Conservation (phyloP, 2,888 invertebrate genomes). For the Embidobia sp. region DNA sequence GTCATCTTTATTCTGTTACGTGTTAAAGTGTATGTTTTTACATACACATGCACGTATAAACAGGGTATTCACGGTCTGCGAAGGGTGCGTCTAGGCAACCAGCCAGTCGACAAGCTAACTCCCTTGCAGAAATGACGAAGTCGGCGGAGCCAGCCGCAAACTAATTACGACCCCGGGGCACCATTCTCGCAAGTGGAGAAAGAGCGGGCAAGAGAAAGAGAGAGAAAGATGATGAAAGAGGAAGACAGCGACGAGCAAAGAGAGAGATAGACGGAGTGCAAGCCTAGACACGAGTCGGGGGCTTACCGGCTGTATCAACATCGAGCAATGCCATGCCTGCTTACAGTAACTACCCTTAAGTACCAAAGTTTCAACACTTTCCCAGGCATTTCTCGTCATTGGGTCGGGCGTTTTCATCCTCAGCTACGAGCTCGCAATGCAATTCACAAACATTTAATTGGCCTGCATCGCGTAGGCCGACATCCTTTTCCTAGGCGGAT, state of each 20-base stretch:
- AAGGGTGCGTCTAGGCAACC: slow-evolving; percentile 63
- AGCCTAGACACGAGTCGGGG: slow-evolving; percentile 43
- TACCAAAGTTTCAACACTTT: slow-evolving; percentile 66
- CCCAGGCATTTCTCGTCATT: slow-evolving; percentile 50
- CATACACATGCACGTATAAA: slow-evolving; percentile 31
- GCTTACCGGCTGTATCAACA: slow-evolving; percentile 63
- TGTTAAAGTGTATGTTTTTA: slow-evolving; percentile 25
- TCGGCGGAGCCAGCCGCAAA: slow-evolving; percentile 64
- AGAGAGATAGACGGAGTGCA: slow-evolving; percentile 8
- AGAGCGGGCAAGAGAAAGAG: slow-evolving; percentile 15
- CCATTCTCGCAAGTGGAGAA: slow-evolving; percentile 48
- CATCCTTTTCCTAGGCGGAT: no score
- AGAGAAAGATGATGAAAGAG: slow-evolving; percentile 1
- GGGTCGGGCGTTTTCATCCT: slow-evolving; percentile 44
- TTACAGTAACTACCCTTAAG: slow-evolving; percentile 66
- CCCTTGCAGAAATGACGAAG: slow-evolving; percentile 61
- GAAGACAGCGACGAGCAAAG: slow-evolving; percentile 3
- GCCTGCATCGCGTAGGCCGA: slow-evolving; percentile 25
- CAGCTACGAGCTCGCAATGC: slow-evolving; percentile 35
- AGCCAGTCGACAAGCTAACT: slow-evolving; percentile 64
- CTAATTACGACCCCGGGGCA: slow-evolving; percentile 67
- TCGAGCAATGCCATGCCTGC: slow-evolving; percentile 63
- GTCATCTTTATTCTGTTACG: slow-evolving; percentile 51
- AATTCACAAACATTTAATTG: slow-evolving; percentile 61
- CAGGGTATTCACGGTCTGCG: slow-evolving; percentile 53